Evolutionary conservation across 2,113 vertebrate species (phyloP).

Genomic region (Neodon shergylaensis): DNA sequence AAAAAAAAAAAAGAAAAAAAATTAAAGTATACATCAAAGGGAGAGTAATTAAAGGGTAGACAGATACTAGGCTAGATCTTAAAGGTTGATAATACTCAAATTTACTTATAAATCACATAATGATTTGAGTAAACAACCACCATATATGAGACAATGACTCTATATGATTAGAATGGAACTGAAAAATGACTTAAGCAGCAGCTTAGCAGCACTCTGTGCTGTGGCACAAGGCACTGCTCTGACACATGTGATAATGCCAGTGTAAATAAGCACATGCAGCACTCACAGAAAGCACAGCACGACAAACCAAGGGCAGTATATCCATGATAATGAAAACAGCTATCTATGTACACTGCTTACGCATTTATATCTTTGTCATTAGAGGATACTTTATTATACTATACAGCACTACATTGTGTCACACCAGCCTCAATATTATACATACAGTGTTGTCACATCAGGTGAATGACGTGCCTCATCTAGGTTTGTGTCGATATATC

Average conservation of each 20-base stretch:
- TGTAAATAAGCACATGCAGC: neutral
- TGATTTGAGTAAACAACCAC: neutral
- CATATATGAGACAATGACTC: neutral
- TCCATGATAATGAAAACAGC: neutral
- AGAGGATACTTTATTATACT: neutral
- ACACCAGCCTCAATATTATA: neutral
- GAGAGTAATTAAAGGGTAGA: neutral
- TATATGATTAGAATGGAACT: neutral
- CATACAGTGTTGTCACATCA: neutral
- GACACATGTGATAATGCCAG: neutral
- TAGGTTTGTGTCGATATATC: neutral
- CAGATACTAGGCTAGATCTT: conserved; percentile 3
- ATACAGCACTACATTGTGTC: neutral
- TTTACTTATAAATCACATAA: neutral
- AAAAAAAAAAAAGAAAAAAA: no score
- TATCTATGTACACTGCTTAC: neutral
- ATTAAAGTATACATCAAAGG: neutral
- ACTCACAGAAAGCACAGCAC: neutral
- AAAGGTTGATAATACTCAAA: neutral
- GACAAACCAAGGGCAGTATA: no score
- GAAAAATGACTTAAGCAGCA: neutral
- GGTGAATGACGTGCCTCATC: neutral
- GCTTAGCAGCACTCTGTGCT: neutral
- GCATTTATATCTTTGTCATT: neutral
- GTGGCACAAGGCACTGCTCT: neutral